phyloP scores from a whole-genome alignment of 2,888 invertebrate genomes.

The Platypus cylindrus region DNA sequence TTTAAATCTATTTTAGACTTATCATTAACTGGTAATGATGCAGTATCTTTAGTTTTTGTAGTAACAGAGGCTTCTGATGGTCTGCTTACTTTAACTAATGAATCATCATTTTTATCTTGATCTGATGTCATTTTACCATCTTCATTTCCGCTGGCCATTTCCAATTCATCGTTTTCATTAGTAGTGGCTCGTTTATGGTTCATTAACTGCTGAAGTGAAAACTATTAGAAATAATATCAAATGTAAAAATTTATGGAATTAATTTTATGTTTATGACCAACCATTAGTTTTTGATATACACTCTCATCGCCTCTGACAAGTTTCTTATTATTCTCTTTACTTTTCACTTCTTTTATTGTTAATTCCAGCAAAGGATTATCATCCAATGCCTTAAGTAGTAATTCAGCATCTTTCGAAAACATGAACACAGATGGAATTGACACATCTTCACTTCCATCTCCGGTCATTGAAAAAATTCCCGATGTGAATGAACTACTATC shows the following conservation, averaged over 20 bases:
- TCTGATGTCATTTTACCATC: too few species aligned
- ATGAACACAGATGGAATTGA: slow-evolving; percentile 85
- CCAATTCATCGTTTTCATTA: too few species aligned
- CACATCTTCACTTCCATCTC: slow-evolving; percentile 79
- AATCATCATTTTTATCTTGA: slow-evolving; percentile 28
- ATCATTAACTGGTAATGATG: too few species aligned
- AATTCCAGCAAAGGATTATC: slow-evolving; percentile 44
- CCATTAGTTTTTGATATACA: slow-evolving; percentile 34
- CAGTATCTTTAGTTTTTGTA: too few species aligned
- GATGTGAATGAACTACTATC: slow-evolving; percentile 62
- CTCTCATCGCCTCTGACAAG: slow-evolving; percentile 37
- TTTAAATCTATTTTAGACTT: too few species aligned
- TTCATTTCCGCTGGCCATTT: too few species aligned
- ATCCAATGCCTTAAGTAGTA: slow-evolving; percentile 48
- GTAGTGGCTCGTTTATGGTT: too few species aligned
- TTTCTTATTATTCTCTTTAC: slow-evolving; percentile 33
- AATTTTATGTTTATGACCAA: too few species aligned
- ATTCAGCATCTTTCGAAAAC: slow-evolving; percentile 62
- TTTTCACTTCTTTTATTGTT: slow-evolving; percentile 37
- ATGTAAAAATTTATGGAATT: background rate
- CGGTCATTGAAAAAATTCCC: slow-evolving; percentile 92
- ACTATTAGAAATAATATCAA: background rate
- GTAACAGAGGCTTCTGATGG: slow-evolving; percentile 11
- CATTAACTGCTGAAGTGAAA: too few species aligned
- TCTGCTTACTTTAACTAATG: slow-evolving; percentile 21